Base-by-base conservation (phyloP, 2,113 vertebrate genomes). In the Brachionichthys hirsutus region DNA sequence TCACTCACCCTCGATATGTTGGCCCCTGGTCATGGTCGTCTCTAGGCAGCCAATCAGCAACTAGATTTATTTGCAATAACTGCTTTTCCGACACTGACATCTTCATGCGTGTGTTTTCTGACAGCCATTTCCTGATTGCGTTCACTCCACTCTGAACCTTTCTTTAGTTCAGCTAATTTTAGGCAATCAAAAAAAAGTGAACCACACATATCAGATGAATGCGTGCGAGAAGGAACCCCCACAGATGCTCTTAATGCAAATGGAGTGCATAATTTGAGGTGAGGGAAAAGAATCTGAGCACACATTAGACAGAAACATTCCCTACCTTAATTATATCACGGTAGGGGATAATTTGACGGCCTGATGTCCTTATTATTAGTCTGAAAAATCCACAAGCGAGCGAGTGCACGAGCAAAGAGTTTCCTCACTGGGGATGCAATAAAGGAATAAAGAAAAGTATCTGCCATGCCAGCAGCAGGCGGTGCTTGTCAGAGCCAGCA, bases 171-270 rank as follows among this genome's bases (percentile, higher is more conserved):
- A 63, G 16, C 34, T 59, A 2, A 60, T 63, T 67, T 62, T 12
- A 60, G 38, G 54, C 54, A 59, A 63, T 67, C 43, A 54, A 44
- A 55, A 59, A 61, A 46, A 38, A 1, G 19, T 6, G 6, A 53
- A 2, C 14, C 20, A 54, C 0, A 45, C 30, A 11, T 48, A 77
- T 71, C 24, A 42, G 16, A 77, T 81, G 59, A 18, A 57, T 52
- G 42, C 54, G 47, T 66, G 44, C 56, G 48, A 15, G 40, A 55
- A 30, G 13, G 53, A 62, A 30, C 24, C 22, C 67, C 55, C 61
- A 46, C 12, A 48, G 54, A 70, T 75, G 51, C 54, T 20, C 20
- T 75, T 70, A 47, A 36, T 53, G 24, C 24, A 58, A 75, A 72
- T 54, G 24, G 36, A 77, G 43, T 18, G 20, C 2, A 12, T 64